Evolutionary conservation across 2,888 invertebrate species (phyloP), one percentile per base, ranked within the genome.

Genomic region (Megaustenia siamemsis): DNA sequence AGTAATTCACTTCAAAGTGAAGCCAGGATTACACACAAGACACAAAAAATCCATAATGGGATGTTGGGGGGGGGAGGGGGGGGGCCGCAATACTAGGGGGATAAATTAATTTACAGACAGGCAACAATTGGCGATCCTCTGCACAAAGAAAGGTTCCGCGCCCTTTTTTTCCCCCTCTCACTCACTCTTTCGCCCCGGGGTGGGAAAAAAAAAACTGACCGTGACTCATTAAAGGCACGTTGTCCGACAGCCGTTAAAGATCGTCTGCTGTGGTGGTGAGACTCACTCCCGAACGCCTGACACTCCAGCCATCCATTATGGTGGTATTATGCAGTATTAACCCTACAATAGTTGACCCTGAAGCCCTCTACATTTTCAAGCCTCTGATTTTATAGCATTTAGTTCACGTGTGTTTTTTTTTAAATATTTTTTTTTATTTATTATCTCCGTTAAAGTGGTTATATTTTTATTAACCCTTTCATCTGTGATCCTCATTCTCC

Each of bases 81-180:
- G n/a, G n/a, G n/a, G n/a, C n/a, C n/a, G 32, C 49, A 32, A 32
- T 49, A 18, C 32, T 28, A 73, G 73, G 73, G 73, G 49, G 49
- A 73, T 73, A 73, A 73, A 73, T 73, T 73, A 28, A 45, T 49
- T 73, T 49, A 2, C 4, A 12, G 71, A 73, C 49, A 49, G 73
- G 73, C 73, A 73, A 73, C 73, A 73, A 73, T 73, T 73, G 73
- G 73, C 45, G 32, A 49, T 49, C 49, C 73, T 24, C 8, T 10
- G 3, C 49, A 73, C 73, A 73, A 73, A 73, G 73, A 73, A 73
- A 43, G n/a, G 2, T 10, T 3, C 71, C 24, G 10, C 73, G 18
- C 5, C n/a, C 73, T 28, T 8, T 32, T 21, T 8, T 15, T 6
- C 4, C 24, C 40, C 18, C 69, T 69, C 21, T 66, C 66, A 15